Evolutionary conservation across 1,140 invertebrate species (phyloP).

Genomic region (Drosophila simulans): DNA sequence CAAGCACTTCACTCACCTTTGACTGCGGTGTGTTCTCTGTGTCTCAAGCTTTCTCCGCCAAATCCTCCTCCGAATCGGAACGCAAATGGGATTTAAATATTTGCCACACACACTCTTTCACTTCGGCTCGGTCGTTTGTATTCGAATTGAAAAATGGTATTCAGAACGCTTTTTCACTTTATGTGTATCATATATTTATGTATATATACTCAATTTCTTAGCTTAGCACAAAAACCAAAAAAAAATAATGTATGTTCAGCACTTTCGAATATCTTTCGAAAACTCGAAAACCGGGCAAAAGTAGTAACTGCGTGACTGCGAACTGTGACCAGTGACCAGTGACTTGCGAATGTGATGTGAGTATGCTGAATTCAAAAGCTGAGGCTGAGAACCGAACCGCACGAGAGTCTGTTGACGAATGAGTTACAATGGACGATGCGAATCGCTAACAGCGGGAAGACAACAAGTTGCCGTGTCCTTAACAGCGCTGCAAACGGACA

Average conservation of each 20-base stretch:
- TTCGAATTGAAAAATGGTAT: constrained; percentile 8
- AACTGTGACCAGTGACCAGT: constrained; percentile 13
- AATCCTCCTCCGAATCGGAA: constrained; percentile 42
- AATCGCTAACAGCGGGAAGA: constrained; percentile 42
- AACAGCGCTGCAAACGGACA: constrained; percentile 13
- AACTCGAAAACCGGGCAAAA: constrained; percentile 18
- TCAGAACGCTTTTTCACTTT: constrained; percentile 9
- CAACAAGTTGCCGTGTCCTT: constrained; percentile 60
- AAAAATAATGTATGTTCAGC: constrained; percentile 20
- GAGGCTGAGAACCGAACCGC: constrained; percentile 67
- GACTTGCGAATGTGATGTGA: constrained; percentile 4
- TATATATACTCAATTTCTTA: constrained; percentile 16
- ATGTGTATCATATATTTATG: background rate
- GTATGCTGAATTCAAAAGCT: constrained; percentile 28
- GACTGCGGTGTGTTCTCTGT: constrained; percentile 31
- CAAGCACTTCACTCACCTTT: constrained; percentile 62
- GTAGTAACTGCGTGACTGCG: constrained; percentile 3
- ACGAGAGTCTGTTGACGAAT: constrained; percentile 75
- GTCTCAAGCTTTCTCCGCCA: constrained; percentile 22
- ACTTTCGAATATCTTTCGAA: constrained; percentile 22
- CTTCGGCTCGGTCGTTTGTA: constrained; percentile 6
- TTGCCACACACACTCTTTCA: constrained; percentile 28
- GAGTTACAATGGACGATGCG: constrained; percentile 35
- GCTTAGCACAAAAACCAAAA: constrained; percentile 38
- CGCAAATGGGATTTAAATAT: constrained; percentile 22